Base-by-base conservation (phyloP, 2,888 invertebrate genomes). In the Athalia circularis region DNA sequence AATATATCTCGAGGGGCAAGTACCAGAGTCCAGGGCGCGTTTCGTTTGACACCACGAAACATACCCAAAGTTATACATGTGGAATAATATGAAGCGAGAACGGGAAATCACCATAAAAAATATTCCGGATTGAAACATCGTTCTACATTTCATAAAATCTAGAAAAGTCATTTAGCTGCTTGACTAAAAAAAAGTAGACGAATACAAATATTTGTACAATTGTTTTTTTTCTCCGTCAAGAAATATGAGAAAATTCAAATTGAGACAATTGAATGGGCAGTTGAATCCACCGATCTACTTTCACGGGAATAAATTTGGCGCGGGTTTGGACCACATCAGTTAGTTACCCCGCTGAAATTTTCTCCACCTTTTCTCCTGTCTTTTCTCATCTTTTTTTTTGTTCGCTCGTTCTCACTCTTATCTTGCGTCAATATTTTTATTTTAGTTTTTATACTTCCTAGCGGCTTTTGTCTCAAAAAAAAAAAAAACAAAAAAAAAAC, bases 401-500 rank as follows among this genome's bases (percentile, higher is more conserved):
- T 65, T 15, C n/a, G 29, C 48, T 65, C n/a, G 11, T 65, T 7
- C 43, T 29, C 3, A 5, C 29, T 29, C 29, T 29, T 29, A 29
- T 29, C 29, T 29, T 29, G 29, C 29, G 29, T 29, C 29, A 29
- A 29, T 29, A 29, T 29, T 62, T 29, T 48, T 65, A 11, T 29
- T 67, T 13, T n/a, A 15, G 50, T 68, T 54, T 52, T 68, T 11
- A 52, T 68, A 11, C 68, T 11, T 54, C 9, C 61, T 13, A n/a
- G 6, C 6, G 6, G 6, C 54, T 68, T 64, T 45, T 81, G 84
- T 84, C 82, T 83, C 79, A 29, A 29, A 81, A 29, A 29, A 29
- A 29, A 29, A 29, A 29, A 81, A 29, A 29, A 29, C 0, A 29
- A 29, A 29, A 29, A 29, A 29, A 84, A 84, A 84, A 84, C 84